Base-by-base conservation (phyloP, 2,888 invertebrate species). In the Noctua pronuba region DNA sequence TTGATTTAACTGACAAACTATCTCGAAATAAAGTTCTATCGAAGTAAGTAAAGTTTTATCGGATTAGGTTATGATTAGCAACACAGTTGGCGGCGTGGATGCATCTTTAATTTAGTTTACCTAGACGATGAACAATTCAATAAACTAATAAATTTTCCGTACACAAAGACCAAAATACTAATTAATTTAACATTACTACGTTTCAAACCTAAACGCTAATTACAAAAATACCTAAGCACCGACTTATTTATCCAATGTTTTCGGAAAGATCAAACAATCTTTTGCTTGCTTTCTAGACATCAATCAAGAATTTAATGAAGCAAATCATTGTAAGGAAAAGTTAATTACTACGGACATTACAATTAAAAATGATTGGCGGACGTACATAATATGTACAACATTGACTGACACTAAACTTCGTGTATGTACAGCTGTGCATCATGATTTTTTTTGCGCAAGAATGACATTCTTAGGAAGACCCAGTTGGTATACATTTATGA, bases 241-340 rank as follows among this genome's bases (percentile, higher is more conserved):
- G 21, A 35, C 10, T 41, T 2, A n/a, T 44, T 41, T 21, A 16
- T 31, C 24, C 2, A 28, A 46, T 66, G 21, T 77, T 58, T 58
- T 24, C 3, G 28, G 52, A 21, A n/a, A 21, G 6, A 67, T 24
- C 4, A 1, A 67, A 24, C 10, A 0, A 11, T 55, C 4, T 49
- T 44, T 31, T 66, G 67, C 52, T 74, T 38, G 35, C 38, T 85
- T 81, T 85, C 64, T 58, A 55, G 38, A 46, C 24, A 72, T 75
- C 11, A 70, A 75, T 85, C 65, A 77, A 38, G 2, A 16, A 31
- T 67, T 77, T 31, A 72, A 65, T 74, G 58, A 31, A 31, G 68
- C 35, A 41, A 35, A 76, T 44, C 62, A 13, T 62, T 28, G 31
- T 66, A 65, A 66, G 71, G 85, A 69, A 85, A 71, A 49, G 21